A percentile compares a stretch with the other conserved stretches of the same genome.
phyloP scores from a whole-genome alignment of 2,888 invertebrate genomes.

The Cerceris ruficornis region DNA sequence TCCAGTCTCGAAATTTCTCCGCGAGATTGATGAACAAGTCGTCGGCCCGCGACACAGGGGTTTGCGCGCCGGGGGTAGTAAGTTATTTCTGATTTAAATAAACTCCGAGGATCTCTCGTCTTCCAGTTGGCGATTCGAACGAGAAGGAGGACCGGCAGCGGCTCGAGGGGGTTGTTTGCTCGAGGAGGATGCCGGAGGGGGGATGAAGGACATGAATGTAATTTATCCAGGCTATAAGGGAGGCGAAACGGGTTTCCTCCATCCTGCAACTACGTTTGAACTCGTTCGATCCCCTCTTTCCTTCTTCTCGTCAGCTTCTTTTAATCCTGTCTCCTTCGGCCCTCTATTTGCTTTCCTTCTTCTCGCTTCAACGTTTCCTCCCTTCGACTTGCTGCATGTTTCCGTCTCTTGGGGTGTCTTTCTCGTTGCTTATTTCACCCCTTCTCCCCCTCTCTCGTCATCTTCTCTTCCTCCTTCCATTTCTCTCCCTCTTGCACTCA shows the following conservation, averaged over 20 bases:
- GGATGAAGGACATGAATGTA: slow-evolving; percentile 74
- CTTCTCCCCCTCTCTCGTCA: slow-evolving; percentile 32
- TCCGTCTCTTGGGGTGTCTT: not conserved
- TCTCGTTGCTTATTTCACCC: slow-evolving; percentile 5
- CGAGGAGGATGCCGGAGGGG: slow-evolving; percentile 12
- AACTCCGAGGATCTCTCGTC: slow-evolving; percentile 64
- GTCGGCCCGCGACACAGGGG: not conserved
- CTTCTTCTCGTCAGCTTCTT: not conserved
- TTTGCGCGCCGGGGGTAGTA: slow-evolving; percentile 43
- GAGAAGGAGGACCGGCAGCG: slow-evolving; percentile 31
- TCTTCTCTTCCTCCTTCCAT: slow-evolving; percentile 14
- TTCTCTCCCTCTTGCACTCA: not conserved
- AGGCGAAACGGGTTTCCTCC: slow-evolving; percentile 71
- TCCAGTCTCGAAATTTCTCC: slow-evolving; percentile 1
- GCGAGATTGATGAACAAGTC: slow-evolving; percentile 1
- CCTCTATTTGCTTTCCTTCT: slow-evolving; percentile 24
- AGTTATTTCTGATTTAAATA: slow-evolving; percentile 76
- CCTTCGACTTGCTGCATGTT: slow-evolving; percentile 14
- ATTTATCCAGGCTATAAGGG: slow-evolving; percentile 75
- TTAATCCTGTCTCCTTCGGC: no score
- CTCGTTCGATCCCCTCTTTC: slow-evolving; percentile 58
- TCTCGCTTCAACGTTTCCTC: slow-evolving; percentile 17
- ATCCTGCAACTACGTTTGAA: slow-evolving; percentile 73
- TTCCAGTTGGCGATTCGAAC: slow-evolving; percentile 56
- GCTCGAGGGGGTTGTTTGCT: slow-evolving; percentile 45